These are phyloP conservation scores for Lycaena phlaeas DNA, from an alignment of 2,888 invertebrate species.

Conservation along the genomic window DNA sequence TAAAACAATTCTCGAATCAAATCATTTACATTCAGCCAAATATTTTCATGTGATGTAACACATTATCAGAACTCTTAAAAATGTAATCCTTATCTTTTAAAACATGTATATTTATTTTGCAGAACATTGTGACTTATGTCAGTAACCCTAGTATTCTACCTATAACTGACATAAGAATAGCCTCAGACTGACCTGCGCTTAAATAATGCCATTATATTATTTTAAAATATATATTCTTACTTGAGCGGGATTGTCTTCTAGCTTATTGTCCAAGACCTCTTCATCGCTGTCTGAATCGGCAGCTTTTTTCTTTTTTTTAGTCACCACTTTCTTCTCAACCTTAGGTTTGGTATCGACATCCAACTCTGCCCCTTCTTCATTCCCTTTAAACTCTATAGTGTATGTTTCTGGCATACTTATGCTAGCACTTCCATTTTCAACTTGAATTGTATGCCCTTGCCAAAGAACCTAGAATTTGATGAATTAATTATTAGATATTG, in stretches of 20 bases:
- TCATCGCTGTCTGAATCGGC: constrained; percentile 55
- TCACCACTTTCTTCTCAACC: constrained; percentile 53
- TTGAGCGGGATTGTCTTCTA: constrained; percentile 79
- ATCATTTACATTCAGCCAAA: too few species aligned
- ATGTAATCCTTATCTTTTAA: too few species aligned
- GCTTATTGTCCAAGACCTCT: constrained; percentile 75
- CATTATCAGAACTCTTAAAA: too few species aligned
- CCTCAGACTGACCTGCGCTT: too few species aligned
- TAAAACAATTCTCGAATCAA: too few species aligned
- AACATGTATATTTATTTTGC: too few species aligned
- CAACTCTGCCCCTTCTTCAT: constrained; percentile 50
- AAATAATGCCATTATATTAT: neutral
- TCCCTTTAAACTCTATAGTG: constrained; percentile 51
- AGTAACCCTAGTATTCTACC: too few species aligned
- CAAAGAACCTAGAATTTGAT: constrained; percentile 70
- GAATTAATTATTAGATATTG: neutral
- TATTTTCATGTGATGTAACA: too few species aligned
- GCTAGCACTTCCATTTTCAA: constrained; percentile 64
- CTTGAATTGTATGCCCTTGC: constrained; percentile 78
- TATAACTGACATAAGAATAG: too few species aligned
- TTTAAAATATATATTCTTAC: too few species aligned
- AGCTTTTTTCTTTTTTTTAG: constrained; percentile 69
- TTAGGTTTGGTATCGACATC: constrained; percentile 62
- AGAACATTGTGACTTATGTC: too few species aligned
- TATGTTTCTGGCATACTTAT: constrained; percentile 45